These are phyloP conservation scores for Leucoma salicis DNA, from an alignment of 2,888 invertebrate species.

Conservation along the genomic window DNA sequence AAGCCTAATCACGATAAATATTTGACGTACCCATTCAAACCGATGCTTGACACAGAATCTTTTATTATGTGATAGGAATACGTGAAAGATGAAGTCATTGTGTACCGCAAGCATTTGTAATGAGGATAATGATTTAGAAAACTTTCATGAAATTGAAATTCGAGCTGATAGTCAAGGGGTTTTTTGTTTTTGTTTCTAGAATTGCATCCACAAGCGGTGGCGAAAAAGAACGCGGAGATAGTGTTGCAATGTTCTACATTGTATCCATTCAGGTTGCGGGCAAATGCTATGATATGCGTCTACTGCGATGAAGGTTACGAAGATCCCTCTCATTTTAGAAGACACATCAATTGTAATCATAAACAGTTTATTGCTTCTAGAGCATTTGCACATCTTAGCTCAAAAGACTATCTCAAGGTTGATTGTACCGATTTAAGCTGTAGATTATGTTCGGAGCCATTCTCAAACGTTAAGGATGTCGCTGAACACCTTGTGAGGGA, in stretches of 20 bases:
- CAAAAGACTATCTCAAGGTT: slow-evolving; percentile 61
- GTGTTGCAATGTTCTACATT: slow-evolving; percentile 65
- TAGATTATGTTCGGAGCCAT: slow-evolving; percentile 48
- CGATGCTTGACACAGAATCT: too few species aligned
- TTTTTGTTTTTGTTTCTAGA: slow-evolving; percentile 70
- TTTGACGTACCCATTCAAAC: too few species aligned
- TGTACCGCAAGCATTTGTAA: too few species aligned
- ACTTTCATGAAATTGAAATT: too few species aligned
- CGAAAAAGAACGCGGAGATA: slow-evolving; percentile 65
- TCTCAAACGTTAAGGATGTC: slow-evolving; percentile 46
- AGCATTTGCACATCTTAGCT: slow-evolving; percentile 53
- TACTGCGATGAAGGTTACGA: slow-evolving; percentile 64
- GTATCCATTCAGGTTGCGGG: slow-evolving; percentile 66
- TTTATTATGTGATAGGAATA: too few species aligned
- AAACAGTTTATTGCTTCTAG: slow-evolving; percentile 50
- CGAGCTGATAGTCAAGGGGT: slow-evolving; percentile 37
- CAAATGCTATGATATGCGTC: slow-evolving; percentile 60
- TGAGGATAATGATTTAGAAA: too few species aligned
- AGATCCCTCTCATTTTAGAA: slow-evolving; percentile 55
- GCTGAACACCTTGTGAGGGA: slow-evolving; percentile 50
- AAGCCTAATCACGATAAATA: too few species aligned
- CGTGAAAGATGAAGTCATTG: too few species aligned
- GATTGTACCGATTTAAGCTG: slow-evolving; percentile 60
- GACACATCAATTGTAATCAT: slow-evolving; percentile 55
- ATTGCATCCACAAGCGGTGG: slow-evolving; percentile 47